Evolutionary conservation across 1,140 invertebrate genomes (phyloP), one percentile per base, ranked within the genome.

Genomic region (Drosophila setifemur): DNA sequence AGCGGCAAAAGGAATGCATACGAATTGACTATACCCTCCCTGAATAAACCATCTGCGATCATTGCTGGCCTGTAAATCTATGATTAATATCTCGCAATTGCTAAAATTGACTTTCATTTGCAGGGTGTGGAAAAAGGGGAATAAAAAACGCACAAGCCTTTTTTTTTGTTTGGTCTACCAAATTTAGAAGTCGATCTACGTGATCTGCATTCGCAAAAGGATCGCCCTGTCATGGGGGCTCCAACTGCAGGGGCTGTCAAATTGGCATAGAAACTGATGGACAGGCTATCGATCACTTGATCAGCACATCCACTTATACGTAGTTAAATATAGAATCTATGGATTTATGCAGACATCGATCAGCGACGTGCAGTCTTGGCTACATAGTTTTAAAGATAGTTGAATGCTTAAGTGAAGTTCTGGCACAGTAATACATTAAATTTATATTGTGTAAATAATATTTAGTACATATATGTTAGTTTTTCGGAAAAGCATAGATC

Each of bases 161-260:
- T 73, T 44, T 78, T 83, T 73, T 83, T 77, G 68, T 82, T 82
- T 66, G 52, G 44, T 26, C 40, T 70, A 49, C 79, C 78, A 83
- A 83, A 74, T 83, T 85, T 85, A 85, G 79, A 71, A 53, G 54
- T 37, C 70, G 39, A 43, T 39, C 23, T 48, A 85, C 79, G 78
- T 74, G 78, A 11, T 60, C 9, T 43, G 78, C 70, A 78, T 85
- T 57, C 6, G 33, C 19, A n/a, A 69, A 9, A 2, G 1, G 12
- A 47, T 49, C 43, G 14, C 14, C 9, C 50, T 57, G 75, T 69
- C 74, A 67, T 50, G 37, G 63, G 9, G 19, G 25, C 45, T 67
- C 53, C 29, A 25, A 49, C 31, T 63, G 52, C 57, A 79, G 45
- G 49, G 50, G 25, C 69, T 79, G 70, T 58, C 64, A 64, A 68